Evolutionary conservation across 2,888 invertebrate species (phyloP).

Genomic region (Pterostichus madidus): DNA sequence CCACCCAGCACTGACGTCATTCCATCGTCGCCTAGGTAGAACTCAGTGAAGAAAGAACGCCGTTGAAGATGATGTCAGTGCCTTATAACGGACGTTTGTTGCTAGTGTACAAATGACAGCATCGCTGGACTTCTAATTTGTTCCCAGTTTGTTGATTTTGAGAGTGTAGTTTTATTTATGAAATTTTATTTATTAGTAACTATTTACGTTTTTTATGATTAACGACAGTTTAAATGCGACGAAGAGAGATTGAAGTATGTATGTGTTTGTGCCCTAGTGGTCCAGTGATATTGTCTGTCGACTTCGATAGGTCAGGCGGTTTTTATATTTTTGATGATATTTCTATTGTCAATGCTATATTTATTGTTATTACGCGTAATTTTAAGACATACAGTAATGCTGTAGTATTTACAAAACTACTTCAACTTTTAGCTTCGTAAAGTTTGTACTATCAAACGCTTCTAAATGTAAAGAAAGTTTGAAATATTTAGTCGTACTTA

Average conservation of each 20-base stretch:
- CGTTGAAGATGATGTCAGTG: neutral
- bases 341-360: slow-evolving; percentile 13
- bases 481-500: no score
- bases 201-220: slow-evolving; percentile 19
- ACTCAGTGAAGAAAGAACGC: neutral
- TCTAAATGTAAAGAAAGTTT: no score
- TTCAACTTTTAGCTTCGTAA: no score
- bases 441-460: no score
- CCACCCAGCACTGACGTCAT: slow-evolving; percentile 63
- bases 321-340: slow-evolving; percentile 6
- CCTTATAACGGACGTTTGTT: slow-evolving; percentile 12
- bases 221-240: slow-evolving; percentile 16
- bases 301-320: neutral
- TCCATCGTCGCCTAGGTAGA: slow-evolving; percentile 10
- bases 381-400: slow-evolving; percentile 10
- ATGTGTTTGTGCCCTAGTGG: slow-evolving; percentile 10
- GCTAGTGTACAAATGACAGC: slow-evolving; percentile 16
- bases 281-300: slow-evolving; percentile 46
- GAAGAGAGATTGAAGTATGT: slow-evolving; percentile 21
- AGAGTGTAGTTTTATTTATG: slow-evolving; percentile 44
- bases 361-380: slow-evolving; percentile 21
- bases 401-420: neutral
- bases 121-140: slow-evolving; percentile 6
- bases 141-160: slow-evolving; percentile 22
- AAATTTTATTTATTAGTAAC: slow-evolving; percentile 45